A percentile compares a stretch with the other conserved stretches of the same genome.
Conservation (phyloP, 2,888 invertebrate genomes). For the Sphinx pinastri region DNA sequence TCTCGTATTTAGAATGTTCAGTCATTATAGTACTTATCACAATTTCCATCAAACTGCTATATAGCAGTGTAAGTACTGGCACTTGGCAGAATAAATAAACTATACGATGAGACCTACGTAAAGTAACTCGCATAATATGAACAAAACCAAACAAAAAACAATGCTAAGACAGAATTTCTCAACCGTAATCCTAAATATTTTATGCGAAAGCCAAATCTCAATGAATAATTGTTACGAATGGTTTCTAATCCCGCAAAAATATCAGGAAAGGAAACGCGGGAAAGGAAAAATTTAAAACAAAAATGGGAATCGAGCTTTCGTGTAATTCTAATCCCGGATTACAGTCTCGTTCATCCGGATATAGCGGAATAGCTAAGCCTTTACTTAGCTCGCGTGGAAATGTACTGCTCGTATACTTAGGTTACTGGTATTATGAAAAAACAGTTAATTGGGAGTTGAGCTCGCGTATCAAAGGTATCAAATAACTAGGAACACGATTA, state of each 20-base stretch:
- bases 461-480: not conserved
- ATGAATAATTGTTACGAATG: not conserved
- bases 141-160: too few species aligned
- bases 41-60: too few species aligned
- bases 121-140: too few species aligned
- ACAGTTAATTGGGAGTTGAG: not conserved
- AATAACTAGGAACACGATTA: too few species aligned
- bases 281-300: not conserved
- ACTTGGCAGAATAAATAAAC: too few species aligned
- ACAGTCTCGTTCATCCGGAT: slow-evolving; percentile 1
- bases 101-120: too few species aligned
- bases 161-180: too few species aligned
- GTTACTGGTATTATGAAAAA: not conserved
- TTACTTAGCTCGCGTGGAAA: not conserved
- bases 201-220: not conserved
- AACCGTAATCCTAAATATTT: not conserved
- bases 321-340: slow-evolving; percentile 11
- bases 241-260: slow-evolving; percentile 8
- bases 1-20: too few species aligned
- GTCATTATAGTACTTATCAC: too few species aligned
- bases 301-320: not conserved
- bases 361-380: not conserved
- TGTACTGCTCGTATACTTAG: too few species aligned
- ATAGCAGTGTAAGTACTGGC: too few species aligned
- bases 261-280: not conserved